A percentile compares a stretch with the other conserved stretches of the same genome.
phyloP scores from a whole-genome alignment of 2,888 invertebrate genomes.

The Drosophila cognata region DNA sequence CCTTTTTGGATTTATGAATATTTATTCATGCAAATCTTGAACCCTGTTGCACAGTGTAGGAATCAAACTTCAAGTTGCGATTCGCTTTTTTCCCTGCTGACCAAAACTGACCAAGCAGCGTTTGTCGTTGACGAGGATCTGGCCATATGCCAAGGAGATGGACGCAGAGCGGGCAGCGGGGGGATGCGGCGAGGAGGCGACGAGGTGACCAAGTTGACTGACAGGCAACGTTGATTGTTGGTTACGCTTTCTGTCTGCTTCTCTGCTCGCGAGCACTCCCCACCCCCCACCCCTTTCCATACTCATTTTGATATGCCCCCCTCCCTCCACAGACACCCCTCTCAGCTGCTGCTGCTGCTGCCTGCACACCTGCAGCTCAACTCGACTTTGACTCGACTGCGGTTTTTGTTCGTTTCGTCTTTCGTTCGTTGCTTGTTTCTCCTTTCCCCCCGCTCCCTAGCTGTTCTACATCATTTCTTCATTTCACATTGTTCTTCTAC shows the following conservation, averaged over 20 bases:
- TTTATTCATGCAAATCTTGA: no score
- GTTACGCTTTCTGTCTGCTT: slow-evolving; percentile 11
- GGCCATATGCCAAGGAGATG: slow-evolving; percentile 35
- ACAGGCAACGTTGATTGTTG: slow-evolving; percentile 47
- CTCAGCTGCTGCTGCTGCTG: background rate
- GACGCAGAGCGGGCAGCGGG: fast-evolving
- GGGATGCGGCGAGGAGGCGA: background rate
- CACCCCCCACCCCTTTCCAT: fast-evolving
- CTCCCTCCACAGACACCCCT: background rate
- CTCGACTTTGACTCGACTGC: slow-evolving; percentile 41
- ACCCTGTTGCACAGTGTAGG: slow-evolving; percentile 26
- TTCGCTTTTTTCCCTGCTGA: slow-evolving; percentile 40
- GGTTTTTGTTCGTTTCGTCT: slow-evolving; percentile 23
- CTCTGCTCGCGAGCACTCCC: background rate
- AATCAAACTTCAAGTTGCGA: slow-evolving; percentile 20
- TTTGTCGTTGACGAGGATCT: slow-evolving; percentile 26
- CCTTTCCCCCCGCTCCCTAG: background rate
- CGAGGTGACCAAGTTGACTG: slow-evolving; percentile 51
- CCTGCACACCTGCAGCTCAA: slow-evolving; percentile 43
- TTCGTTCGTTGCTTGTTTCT: background rate
- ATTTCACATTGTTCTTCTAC: slow-evolving; percentile 60
- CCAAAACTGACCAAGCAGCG: background rate
- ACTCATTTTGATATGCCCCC: background rate
- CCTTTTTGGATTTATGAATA: background rate
- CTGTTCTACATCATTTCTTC: slow-evolving; percentile 66